Base-by-base conservation (phyloP, 2,797 vertebrate species). In the Chelon auratus region DNA sequence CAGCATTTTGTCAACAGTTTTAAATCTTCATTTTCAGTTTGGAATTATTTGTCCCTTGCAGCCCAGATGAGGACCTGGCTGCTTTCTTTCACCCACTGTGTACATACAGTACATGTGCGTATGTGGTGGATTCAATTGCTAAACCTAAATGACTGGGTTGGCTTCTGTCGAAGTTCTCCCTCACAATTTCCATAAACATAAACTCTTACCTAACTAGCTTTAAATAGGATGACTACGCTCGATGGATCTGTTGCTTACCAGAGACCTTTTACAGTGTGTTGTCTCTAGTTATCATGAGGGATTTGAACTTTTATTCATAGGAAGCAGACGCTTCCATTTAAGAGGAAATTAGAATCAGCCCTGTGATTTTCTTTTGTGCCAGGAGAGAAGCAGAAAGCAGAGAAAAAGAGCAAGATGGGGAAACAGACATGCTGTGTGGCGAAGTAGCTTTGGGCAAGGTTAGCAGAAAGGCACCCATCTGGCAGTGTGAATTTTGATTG, bases 151-250 rank as follows among this genome's bases (percentile, higher is more conserved):
- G 93, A 92, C 81, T 78, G 79, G 80, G 86, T 87, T 85, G 92
- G 94, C 94, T 93, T 91, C 92, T 92, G 88, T 95, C 94, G 95
- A 90, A 94, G 90, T 92, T 94, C 91, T 94, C 94, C 64, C 93
- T 94, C 94, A 93, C 88, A 88, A 86, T 94, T 95, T 93, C 70
- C 95, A 94, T 95, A 95, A 96, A 95, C 94, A 94, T 93, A 93
- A 93, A 95, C 94, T 95, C 93, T 88, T 94, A 91, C 71, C 92
- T 92, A 92, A 93, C 93, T 93, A 12, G 22, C 5, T 73, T 93
- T 92, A 94, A 94, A 92, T 89, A 88, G 33, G 82, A 89, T 81
- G 82, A 93, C 92, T 91, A 84, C 90, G 90, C 87, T 82, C 83
- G 76, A 87, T 17, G 39, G 87, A 64, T 79, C 90, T 88, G 77